Evolutionary conservation across 2,113 vertebrate species (phyloP), one percentile per base, ranked within the genome.

Genomic region (Chaenogobius annularis): DNA sequence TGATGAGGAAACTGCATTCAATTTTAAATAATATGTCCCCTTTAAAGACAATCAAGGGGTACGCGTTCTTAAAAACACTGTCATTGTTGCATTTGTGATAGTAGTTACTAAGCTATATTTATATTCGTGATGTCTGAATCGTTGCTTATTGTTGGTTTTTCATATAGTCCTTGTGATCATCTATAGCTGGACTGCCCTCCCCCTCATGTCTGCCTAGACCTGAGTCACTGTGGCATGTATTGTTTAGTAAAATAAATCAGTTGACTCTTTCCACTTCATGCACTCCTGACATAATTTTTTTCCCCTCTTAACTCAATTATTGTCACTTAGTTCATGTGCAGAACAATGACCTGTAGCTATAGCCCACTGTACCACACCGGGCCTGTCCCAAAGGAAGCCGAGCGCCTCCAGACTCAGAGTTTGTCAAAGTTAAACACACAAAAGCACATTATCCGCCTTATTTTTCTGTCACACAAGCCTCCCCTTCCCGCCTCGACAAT

Each of bases 301-400:
- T 89, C 81, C 89, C 89, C 87, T 91, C 83, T 91, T 91, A 92
- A 90, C 90, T 91, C 90, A 90, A 91, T 92, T 92, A 90, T 91
- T 92, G 88, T 91, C 89, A 90, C 91, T 92, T 91, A 89, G 90
- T 93, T 93, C 91, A 93, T 89, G 86, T 91, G 79, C 59, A 80
- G 80, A 84, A 80, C 75, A 78, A 70, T 90, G 87, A 90, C 87
- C 83, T 90, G 88, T 88, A 87, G 86, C 75, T 81, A 80, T 78
- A 87, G 62, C 70, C 14, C 37, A 11, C 31, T 63, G 61, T 35
- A 63, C 61, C 35, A 67, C 13, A 66, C 68, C 44, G 66, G 71
- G 75, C 79, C 67, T 75, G 62, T 31, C 80, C 69, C 74, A 81
- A 71, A 81, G 6, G 47, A 63, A 63, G n/a, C 31, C 74, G 77